phyloP scores from a whole-genome alignment of 2,113 vertebrate genomes.

The Passer montanus region DNA sequence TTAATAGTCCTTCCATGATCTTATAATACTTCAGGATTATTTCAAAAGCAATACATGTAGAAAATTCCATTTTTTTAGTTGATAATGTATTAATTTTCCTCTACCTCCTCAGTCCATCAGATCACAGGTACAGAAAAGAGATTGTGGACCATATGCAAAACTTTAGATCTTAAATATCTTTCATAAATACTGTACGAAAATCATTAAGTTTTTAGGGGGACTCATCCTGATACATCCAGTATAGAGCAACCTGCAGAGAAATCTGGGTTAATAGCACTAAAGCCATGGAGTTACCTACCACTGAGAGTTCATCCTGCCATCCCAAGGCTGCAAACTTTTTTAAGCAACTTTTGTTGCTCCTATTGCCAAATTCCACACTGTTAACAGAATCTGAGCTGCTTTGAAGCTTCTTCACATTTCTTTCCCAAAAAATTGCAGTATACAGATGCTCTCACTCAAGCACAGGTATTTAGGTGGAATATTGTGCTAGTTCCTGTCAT shows the following conservation, averaged over 20 bases:
- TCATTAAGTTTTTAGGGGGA: background rate
- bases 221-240: background rate
- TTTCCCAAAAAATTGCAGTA: background rate
- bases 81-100: background rate
- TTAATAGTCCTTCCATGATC: slow-evolving; percentile 31
- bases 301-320: background rate
- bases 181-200: background rate
- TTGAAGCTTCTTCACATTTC: background rate
- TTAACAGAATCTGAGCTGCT: background rate
- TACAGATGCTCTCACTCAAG: background rate
- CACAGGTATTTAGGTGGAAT: background rate
- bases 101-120: background rate
- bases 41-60: background rate
- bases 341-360: background rate
- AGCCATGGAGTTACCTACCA: background rate
- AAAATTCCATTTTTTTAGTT: background rate
- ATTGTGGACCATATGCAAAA: background rate
- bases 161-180: background rate
- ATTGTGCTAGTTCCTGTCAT: background rate
- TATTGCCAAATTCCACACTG: background rate
- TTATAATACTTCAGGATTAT: slow-evolving; percentile 34
- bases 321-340: background rate
- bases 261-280: background rate
- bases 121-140: background rate
- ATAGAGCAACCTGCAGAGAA: background rate